Base-by-base conservation (phyloP, 2,888 invertebrate genomes). In the Agonopterix heracliana region DNA sequence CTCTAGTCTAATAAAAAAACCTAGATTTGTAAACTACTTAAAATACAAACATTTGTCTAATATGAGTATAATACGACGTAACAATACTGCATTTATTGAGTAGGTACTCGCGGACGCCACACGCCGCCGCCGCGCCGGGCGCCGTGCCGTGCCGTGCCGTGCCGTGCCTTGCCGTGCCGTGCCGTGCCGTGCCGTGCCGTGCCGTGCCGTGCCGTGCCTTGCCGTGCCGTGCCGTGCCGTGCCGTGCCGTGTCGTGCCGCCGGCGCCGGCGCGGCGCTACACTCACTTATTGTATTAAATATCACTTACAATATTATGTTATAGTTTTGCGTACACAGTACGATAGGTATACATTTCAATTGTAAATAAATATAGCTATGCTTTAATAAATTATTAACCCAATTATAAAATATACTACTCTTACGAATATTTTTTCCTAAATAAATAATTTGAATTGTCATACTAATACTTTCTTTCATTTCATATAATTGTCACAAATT, bases 401-500 rank as follows among this genome's bases (percentile, higher is more conserved):
- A 17, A 17, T 17, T 17, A 17, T 17, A 17, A 17, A 17, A 17
- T 17, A 17, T 14, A 14, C 17, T 17, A 17, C 17, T 17, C 17
- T 17, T 17, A 17, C 17, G 3, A 17, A 17, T 17, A 17, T 17
- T 17, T 61, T 66, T 69, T 52, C 55, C 71, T 72, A 71, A 66
- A 76, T 78, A 75, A 67, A 70, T 66, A 67, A 60, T 64, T 59
- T 56, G 17, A 17, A 17, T 17, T 17, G 17, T 17, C 17, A 17
- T 17, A 17, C 17, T 17, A 17, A 17, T 17, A 17, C 17, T 17
- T 17, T 17, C 17, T 17, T 17, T 17, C 17, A 17, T 17, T 17
- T 17, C 3, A 17, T 17, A 17, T 17, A 17, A 17, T 48, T 50
- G 60, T 56, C 55, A 62, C 52, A 58, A 57, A 53, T 54, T 53